A percentile compares a stretch with the other conserved stretches of the same genome.
These are phyloP conservation scores for Andricus grossulariae DNA, from an alignment of 1,140 invertebrate species.

Conservation along the genomic window DNA sequence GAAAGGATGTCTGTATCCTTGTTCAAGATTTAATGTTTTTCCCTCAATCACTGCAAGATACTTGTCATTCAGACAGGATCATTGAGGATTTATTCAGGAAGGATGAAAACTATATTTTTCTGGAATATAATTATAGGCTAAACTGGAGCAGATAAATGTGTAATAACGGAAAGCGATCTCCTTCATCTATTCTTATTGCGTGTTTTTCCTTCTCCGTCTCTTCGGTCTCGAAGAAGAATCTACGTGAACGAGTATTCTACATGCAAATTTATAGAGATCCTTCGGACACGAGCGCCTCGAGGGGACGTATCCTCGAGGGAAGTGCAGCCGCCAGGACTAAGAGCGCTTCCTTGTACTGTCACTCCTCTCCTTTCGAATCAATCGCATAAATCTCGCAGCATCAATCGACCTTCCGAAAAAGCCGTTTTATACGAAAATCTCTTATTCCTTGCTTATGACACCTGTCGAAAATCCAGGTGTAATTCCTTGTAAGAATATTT, in stretches of 20 bases:
- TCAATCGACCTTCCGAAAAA: slow-evolving; percentile 68
- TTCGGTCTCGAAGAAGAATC: slow-evolving; percentile 58
- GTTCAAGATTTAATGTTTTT: not conserved
- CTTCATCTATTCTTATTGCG: slow-evolving; percentile 45
- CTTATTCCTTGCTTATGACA: slow-evolving; percentile 49
- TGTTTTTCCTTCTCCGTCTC: slow-evolving; percentile 51
- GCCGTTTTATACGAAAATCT: slow-evolving; percentile 55
- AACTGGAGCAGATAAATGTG: slow-evolving; percentile 25
- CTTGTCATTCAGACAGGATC: no score
- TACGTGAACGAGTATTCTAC: slow-evolving; percentile 71
- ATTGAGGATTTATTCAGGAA: no score
- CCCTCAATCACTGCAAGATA: no score
- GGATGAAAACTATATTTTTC: no score
- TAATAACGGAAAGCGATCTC: slow-evolving; percentile 34
- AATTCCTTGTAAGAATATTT: slow-evolving; percentile 29
- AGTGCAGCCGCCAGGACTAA: slow-evolving; percentile 72
- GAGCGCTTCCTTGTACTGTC: slow-evolving; percentile 77
- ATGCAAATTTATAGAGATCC: slow-evolving; percentile 77
- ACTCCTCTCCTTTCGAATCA: slow-evolving; percentile 74
- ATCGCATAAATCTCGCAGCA: slow-evolving; percentile 75
- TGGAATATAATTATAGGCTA: no score
- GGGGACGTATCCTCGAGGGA: slow-evolving; percentile 71
- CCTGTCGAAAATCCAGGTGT: slow-evolving; percentile 15
- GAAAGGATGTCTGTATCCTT: not conserved
- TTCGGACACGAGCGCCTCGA: slow-evolving; percentile 69